Conservation (phyloP, 35 echinoderm and acorn worm species). For the Apostichopus californicus region DNA sequence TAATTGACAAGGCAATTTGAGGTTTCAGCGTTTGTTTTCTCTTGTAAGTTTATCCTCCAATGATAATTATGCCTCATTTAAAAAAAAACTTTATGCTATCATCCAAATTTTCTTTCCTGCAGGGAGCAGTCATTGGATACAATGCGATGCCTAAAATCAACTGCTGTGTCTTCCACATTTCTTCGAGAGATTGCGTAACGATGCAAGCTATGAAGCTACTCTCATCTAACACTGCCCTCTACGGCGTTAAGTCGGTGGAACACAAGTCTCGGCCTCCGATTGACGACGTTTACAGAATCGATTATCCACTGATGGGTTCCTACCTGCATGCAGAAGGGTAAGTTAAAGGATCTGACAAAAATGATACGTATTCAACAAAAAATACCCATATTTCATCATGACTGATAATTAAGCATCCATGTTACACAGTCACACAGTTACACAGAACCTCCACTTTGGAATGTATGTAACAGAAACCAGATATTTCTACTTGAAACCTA, state of each 20-base stretch:
- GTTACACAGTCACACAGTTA: no score
- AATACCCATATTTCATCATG: no score
- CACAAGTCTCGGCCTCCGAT: background rate
- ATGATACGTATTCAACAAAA: no score
- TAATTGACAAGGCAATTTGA: no score
- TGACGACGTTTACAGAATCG: background rate
- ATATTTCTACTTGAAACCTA: no score
- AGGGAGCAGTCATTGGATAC: background rate
- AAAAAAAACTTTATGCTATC: background rate
- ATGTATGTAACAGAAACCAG: no score
- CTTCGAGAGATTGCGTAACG: slow-evolving; percentile 15
- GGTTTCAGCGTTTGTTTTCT: no score
- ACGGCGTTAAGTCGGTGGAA: background rate
- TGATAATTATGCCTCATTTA: no score
- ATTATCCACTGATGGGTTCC: background rate
- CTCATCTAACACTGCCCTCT: background rate
- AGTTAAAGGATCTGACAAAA: background rate
- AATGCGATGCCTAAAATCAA: background rate
- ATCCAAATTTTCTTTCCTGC: background rate
- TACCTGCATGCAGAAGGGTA: slow-evolving; percentile 6
- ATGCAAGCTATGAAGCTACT: background rate
- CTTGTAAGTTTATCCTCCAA: no score
- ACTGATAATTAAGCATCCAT: no score
- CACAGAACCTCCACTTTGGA: no score
- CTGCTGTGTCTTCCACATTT: background rate